Base-by-base conservation (phyloP, 2,888 invertebrate genomes). In the Charanyca ferruginea region DNA sequence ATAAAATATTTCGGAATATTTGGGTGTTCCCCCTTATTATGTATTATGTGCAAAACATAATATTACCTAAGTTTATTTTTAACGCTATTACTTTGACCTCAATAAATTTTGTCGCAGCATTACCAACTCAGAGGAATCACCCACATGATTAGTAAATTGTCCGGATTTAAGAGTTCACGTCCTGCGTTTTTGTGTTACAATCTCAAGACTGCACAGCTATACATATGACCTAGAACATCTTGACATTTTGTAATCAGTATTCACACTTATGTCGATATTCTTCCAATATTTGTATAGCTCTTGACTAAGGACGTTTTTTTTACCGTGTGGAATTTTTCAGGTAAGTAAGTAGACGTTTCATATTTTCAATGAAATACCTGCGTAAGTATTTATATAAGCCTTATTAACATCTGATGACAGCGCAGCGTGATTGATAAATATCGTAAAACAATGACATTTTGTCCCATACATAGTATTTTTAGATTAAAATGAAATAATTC, bases 91-190 rank as follows among this genome's bases (percentile, higher is more conserved):
- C 11, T 57, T 47, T 20, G 55, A 55, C 55, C 55, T 45, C 55
- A 35, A 44, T 57, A 54, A 38, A 18, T 42, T 18, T 5, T 42
- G 9, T 20, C 6, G 13, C 18, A 41, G 18, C 54, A 54, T 25
- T 25, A 23, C 18, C 23, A 48, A 44, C 20, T 51, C 13, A 66
- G 58, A 66, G 16, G 52, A 53, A 55, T 61, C 42, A 61, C 38
- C 48, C 47, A 35, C 49, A 55, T 67, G 57, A 64, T 72, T 60
- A 71, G 41, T 63, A 67, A 71, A 71, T 71, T 67, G 67, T 42
- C 55, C 52, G 59, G 51, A 66, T 60, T 62, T 47, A 62, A 51
- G 38, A 64, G 67, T 58, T 25, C 53, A 65, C 64, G 58, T 75
- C 75, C 75, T 66, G 75, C 45, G 35, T 49, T 60, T 65, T 52